A percentile compares a stretch with the other conserved stretches of the same genome.
phyloP scores from a whole-genome alignment of 2,797 vertebrate genomes.

The Sylvilagus floridanus region DNA sequence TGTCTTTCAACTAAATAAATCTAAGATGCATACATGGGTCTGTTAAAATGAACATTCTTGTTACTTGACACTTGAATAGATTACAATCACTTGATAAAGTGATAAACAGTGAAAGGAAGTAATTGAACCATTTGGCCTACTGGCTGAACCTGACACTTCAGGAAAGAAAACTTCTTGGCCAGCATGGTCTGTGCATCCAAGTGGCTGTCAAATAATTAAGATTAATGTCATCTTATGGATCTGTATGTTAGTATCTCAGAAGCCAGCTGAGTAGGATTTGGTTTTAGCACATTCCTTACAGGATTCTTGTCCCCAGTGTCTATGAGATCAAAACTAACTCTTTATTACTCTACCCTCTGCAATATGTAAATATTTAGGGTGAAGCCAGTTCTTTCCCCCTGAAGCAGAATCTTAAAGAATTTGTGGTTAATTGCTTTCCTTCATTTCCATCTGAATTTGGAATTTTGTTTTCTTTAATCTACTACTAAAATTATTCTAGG shows the following conservation, averaged over 20 bases:
- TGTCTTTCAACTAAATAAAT: too few species aligned
- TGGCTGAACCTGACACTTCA: not conserved
- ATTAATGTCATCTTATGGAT: not conserved
- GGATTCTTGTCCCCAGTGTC: not conserved
- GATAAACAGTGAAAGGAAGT: not conserved
- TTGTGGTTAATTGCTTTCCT: not conserved
- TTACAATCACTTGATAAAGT: not conserved
- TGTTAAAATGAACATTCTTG: not conserved
- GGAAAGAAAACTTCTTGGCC: not conserved
- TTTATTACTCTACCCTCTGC: not conserved
- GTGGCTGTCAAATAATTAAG: not conserved
- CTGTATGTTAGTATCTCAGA: not conserved
- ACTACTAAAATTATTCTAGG: slow-evolving; percentile 4
- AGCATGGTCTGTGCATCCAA: not conserved
- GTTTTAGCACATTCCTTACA: not conserved
- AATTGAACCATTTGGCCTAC: not conserved
- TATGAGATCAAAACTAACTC: not conserved
- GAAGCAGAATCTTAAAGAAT: not conserved
- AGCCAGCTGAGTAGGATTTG: not conserved
- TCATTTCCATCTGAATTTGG: not conserved
- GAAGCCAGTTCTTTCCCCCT: not conserved
- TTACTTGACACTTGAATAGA: slow-evolving; percentile 12
- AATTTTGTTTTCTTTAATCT: not conserved
- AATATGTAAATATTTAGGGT: not conserved
- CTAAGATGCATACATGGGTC: not conserved